Evolutionary conservation across 2,113 vertebrate genomes (phyloP).

Genomic region (Oophaga pumilio): DNA sequence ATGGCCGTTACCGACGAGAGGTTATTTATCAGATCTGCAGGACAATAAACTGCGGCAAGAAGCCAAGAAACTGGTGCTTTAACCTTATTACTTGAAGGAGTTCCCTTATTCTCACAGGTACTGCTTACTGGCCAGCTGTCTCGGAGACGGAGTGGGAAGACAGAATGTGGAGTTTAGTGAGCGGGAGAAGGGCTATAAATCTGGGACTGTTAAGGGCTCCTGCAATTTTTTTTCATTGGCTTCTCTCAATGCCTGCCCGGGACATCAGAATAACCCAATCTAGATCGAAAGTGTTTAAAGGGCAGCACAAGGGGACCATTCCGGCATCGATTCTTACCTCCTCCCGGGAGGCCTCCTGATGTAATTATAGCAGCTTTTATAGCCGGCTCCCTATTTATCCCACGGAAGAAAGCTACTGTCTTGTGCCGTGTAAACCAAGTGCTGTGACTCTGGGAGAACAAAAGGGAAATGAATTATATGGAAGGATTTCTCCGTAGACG

Average conservation of each 20-base stretch:
- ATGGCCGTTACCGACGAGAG: constrained; percentile 16
- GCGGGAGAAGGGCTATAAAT: constrained; percentile 40
- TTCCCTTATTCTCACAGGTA: constrained; percentile 1
- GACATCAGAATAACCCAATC: constrained; percentile 40
- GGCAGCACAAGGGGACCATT: constrained; percentile 46
- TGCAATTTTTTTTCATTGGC: constrained; percentile 34
- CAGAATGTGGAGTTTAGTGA: constrained; percentile 37
- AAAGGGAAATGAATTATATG: constrained; percentile 4
- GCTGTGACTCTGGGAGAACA: neutral
- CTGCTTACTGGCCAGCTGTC: constrained; percentile 30
- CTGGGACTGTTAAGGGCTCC: constrained; percentile 29
- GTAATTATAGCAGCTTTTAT: constrained; percentile 55
- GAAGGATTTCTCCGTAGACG: neutral
- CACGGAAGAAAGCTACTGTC: neutral
- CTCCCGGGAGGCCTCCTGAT: constrained; percentile 50
- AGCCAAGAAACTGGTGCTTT: constrained; percentile 5
- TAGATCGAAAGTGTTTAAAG: constrained; percentile 52
- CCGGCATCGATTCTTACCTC: constrained; percentile 31
- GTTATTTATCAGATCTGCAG: constrained; percentile 34
- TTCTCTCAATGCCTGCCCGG: constrained; percentile 46
- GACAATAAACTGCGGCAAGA: constrained; percentile 29
- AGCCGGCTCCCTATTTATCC: constrained; percentile 43
- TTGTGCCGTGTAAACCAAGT: constrained; percentile 17
- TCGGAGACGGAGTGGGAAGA: constrained; percentile 13
- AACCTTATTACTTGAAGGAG: constrained; percentile 40